A percentile compares a stretch with the other conserved stretches of the same genome.
Conservation (phyloP, 2,797 vertebrate species). For the Cynopterus sphinx region DNA sequence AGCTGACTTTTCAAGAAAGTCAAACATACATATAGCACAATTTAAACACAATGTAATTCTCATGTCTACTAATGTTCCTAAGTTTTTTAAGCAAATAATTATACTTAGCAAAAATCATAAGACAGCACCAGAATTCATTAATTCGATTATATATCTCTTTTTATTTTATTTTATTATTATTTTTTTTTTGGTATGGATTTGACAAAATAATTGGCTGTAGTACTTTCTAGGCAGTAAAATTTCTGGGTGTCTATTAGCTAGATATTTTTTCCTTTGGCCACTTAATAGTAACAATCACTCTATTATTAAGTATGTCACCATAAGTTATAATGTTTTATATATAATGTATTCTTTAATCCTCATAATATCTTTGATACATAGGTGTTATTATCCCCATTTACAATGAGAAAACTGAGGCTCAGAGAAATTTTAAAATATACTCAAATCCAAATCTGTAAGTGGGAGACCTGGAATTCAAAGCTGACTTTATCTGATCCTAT, state of each 20-base stretch:
- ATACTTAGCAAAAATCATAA: background rate
- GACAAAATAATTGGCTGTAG: slow-evolving; percentile 27
- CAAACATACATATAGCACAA: background rate
- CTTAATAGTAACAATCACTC: background rate
- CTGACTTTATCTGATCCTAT: background rate
- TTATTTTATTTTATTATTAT: no score
- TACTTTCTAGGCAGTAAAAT: slow-evolving; percentile 37
- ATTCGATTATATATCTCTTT: background rate
- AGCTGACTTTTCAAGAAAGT: slow-evolving; percentile 33
- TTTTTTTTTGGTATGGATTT: background rate
- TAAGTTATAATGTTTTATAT: background rate
- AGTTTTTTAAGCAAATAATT: slow-evolving; percentile 35
- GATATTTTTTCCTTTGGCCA: slow-evolving; percentile 31
- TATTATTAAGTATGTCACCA: background rate
- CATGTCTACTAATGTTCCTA: background rate
- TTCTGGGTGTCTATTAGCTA: slow-evolving; percentile 30
- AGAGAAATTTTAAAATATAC: slow-evolving; percentile 13
- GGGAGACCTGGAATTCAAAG: background rate
- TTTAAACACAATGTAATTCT: background rate
- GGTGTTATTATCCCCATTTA: background rate
- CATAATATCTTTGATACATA: background rate
- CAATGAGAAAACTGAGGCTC: slow-evolving; percentile 21
- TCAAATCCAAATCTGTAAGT: slow-evolving; percentile 8
- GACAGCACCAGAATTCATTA: slow-evolving; percentile 2
- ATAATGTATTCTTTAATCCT: background rate